These are phyloP conservation scores for Drosophila mayri DNA, from an alignment of 1,140 invertebrate genomes.

Conservation along the genomic window DNA sequence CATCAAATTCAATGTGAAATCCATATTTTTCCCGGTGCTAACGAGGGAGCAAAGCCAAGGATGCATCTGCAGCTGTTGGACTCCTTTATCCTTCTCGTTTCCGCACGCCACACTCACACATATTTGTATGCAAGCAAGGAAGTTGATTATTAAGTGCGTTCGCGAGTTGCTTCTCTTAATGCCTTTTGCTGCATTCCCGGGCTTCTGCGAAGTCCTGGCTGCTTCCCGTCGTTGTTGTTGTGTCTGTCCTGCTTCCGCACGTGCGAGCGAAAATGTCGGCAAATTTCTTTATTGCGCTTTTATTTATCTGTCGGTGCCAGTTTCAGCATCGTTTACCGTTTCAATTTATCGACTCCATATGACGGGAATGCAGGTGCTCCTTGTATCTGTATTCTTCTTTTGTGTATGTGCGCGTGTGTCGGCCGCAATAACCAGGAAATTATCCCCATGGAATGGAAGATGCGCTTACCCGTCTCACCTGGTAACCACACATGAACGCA, in stretches of 20 bases:
- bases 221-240: constrained; percentile 20
- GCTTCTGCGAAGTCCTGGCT: constrained; percentile 24
- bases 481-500: not conserved
- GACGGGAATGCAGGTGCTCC: constrained; percentile 4
- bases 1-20: not conserved
- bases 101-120: constrained; percentile 8
- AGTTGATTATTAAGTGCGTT: constrained; percentile 72
- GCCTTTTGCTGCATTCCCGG: constrained; percentile 52
- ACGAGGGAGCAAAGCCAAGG: not conserved
- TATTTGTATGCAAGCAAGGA: constrained; percentile 47
- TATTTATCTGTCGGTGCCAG: constrained; percentile 65
- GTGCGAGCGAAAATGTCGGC: constrained; percentile 31
- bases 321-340: constrained; percentile 66
- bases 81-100: constrained; percentile 3
- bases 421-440: constrained; percentile 6
- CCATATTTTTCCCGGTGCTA: constrained; percentile 13
- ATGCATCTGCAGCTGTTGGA: not conserved
- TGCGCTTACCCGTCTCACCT: not conserved
- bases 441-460: not conserved
- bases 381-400: constrained; percentile 1
- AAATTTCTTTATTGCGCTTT: constrained; percentile 78
- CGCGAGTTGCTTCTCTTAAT: constrained; percentile 55
- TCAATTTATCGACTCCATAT: constrained; percentile 61
- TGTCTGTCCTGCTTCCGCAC: constrained; percentile 37
- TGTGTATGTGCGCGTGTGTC: not conserved